phyloP scores from a whole-genome alignment of 2,113 vertebrate species.

The Lagopus leucura region DNA sequence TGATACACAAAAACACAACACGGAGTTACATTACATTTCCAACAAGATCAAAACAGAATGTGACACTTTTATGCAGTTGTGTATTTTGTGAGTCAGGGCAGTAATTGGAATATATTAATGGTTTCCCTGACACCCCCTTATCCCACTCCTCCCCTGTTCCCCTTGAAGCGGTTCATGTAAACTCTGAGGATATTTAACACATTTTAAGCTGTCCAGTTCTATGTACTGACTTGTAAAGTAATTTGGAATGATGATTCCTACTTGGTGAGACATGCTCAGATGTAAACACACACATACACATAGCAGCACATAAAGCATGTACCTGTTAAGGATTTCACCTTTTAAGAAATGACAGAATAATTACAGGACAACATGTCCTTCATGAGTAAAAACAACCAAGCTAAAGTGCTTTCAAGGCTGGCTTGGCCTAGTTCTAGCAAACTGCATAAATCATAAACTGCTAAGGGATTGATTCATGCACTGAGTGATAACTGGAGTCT shows the following conservation, averaged over 20 bases:
- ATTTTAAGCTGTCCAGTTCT: constrained; percentile 64
- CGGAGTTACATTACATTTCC: constrained; percentile 37
- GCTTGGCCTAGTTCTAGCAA: constrained; percentile 77
- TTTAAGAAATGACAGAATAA: constrained; percentile 83
- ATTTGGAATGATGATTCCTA: constrained; percentile 58
- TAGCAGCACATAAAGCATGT: constrained; percentile 58
- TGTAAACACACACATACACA: constrained; percentile 39
- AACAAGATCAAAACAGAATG: constrained; percentile 18
- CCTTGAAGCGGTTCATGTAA: constrained; percentile 10
- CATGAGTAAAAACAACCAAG: constrained; percentile 77
- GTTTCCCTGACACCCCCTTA: neutral
- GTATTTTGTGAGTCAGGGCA: constrained; percentile 16
- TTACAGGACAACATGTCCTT: constrained; percentile 82
- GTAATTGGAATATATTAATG: constrained; percentile 39
- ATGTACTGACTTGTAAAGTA: constrained; percentile 62
- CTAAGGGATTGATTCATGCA: constrained; percentile 47
- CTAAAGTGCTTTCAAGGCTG: constrained; percentile 79
- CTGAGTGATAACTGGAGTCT: constrained; percentile 28
- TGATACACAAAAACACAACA: constrained; percentile 39
- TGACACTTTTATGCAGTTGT: constrained; percentile 2
- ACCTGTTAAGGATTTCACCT: constrained; percentile 79
- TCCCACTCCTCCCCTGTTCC: constrained; percentile 4
- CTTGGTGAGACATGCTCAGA: constrained; percentile 55
- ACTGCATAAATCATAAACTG: constrained; percentile 78
- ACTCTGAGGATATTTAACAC: constrained; percentile 58